These are phyloP conservation scores for Sebastes itinus DNA, from an alignment of 2,797 vertebrate species.

Conservation along the genomic window DNA sequence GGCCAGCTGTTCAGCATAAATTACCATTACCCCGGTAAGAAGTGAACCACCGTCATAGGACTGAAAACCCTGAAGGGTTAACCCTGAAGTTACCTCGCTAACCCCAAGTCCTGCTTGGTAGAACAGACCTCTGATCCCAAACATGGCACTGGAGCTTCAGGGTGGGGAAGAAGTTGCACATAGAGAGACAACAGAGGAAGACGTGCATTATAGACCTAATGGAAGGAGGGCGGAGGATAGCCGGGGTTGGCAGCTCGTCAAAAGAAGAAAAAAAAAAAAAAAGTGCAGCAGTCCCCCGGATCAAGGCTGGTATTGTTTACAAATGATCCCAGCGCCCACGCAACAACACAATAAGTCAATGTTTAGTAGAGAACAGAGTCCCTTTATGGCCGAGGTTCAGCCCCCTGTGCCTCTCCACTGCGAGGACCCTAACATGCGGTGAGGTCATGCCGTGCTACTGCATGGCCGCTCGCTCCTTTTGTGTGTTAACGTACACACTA, in stretches of 20 bases:
- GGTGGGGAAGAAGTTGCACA: background rate
- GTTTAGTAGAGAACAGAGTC: constrained; percentile 72
- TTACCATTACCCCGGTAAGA: too few relatives aligned
- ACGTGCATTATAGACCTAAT: constrained; percentile 13
- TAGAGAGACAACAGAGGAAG: constrained; percentile 20
- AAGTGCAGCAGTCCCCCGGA: constrained; percentile 48
- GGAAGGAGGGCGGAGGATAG: constrained; percentile 15
- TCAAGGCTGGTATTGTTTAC: constrained; percentile 82
- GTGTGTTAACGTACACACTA: constrained; percentile 28
- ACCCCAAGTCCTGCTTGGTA: too few relatives aligned
- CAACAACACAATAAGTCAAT: constrained; percentile 79
- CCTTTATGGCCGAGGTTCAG: constrained; percentile 67
- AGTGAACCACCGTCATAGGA: too few relatives aligned
- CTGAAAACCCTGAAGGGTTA: too few relatives aligned
- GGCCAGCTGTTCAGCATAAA: too few relatives aligned
- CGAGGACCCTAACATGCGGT: constrained; percentile 45
- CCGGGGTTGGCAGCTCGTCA: constrained; percentile 10
- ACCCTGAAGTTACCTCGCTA: too few relatives aligned
- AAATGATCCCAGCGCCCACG: constrained; percentile 71
- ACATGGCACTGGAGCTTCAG: background rate
- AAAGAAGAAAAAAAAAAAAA: constrained; percentile 16
- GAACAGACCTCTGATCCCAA: constrained; percentile 27
- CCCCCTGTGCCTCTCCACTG: constrained; percentile 50
- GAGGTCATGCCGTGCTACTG: constrained; percentile 63
- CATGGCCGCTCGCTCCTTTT: constrained; percentile 28